Evolutionary conservation across 2,888 invertebrate species (phyloP).

Genomic region (Pharmacophagus antenor): DNA sequence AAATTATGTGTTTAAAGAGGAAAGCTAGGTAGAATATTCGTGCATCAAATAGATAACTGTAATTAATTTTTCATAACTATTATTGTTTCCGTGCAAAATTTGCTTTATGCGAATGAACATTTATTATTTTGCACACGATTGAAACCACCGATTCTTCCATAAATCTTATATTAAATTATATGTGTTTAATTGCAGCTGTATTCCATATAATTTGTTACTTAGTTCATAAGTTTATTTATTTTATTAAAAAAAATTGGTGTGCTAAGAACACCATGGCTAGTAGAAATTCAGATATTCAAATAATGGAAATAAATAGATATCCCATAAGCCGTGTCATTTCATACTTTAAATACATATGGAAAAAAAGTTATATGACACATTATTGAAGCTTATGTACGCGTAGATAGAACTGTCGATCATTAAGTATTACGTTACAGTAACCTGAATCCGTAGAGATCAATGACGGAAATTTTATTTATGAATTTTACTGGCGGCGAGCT

Average conservation of each 20-base stretch:
- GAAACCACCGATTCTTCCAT: neutral
- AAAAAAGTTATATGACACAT: slow-evolving; percentile 13
- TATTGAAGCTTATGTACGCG: slow-evolving; percentile 7
- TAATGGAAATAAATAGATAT: neutral
- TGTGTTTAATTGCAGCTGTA: neutral
- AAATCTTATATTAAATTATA: neutral
- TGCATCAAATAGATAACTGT: too few relatives aligned
- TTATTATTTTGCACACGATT: neutral
- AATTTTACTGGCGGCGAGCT: neutral
- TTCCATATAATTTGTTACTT: too few relatives aligned
- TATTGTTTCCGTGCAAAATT: neutral
- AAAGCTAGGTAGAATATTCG: too few relatives aligned
- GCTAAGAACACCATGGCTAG: too few relatives aligned
- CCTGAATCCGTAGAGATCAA: slow-evolving; percentile 22
- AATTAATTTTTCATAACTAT: too few relatives aligned
- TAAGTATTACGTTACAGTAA: slow-evolving; percentile 26
- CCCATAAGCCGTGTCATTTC: neutral
- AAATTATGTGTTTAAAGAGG: too few relatives aligned
- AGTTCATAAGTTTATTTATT: too few relatives aligned
- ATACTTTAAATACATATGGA: neutral
- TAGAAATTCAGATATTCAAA: too few relatives aligned
- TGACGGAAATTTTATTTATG: slow-evolving; percentile 16
- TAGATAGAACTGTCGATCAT: slow-evolving; percentile 8
- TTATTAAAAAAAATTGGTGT: too few relatives aligned
- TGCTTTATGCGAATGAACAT: neutral